Percentiles rank a stretch among this genome's conserved stretches.
phyloP scores from a whole-genome alignment of 2,113 vertebrate species.

The Pao palembangensis region DNA sequence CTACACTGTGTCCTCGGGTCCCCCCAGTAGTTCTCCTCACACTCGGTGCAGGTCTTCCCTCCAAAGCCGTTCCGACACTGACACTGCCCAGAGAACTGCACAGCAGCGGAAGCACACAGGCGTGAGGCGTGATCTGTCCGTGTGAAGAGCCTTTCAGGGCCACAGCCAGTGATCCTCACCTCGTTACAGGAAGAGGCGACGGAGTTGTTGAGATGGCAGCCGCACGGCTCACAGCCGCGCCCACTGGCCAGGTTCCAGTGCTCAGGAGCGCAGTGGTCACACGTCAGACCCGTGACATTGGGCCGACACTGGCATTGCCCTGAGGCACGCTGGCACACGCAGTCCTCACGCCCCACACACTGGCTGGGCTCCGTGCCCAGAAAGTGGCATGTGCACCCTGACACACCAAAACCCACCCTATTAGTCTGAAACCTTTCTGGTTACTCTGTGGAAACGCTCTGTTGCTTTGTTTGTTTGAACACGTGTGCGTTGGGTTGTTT shows the following conservation, averaged over 20 bases:
- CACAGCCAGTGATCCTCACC: constrained; percentile 59
- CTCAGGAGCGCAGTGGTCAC: constrained; percentile 87
- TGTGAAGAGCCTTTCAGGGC: not conserved
- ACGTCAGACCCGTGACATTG: constrained; percentile 83
- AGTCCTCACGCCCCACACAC: constrained; percentile 80
- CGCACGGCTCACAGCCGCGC: constrained; percentile 83
- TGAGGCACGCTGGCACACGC: constrained; percentile 80
- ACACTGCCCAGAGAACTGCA: constrained; percentile 91
- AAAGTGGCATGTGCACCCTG: constrained; percentile 90
- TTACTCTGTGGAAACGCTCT: no score
- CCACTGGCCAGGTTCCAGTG: constrained; percentile 91
- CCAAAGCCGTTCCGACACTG: constrained; percentile 91
- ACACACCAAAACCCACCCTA: not conserved
- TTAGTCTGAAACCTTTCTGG: no score
- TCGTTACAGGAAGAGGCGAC: constrained; percentile 86
- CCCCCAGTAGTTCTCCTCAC: constrained; percentile 94
- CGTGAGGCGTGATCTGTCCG: not conserved
- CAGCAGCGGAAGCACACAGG: not conserved
- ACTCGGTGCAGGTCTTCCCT: constrained; percentile 86
- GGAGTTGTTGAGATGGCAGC: constrained; percentile 84
- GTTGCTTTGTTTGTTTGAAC: no score
- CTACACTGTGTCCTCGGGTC: constrained; percentile 85
- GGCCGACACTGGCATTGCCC: constrained; percentile 92
- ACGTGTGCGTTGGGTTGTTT: no score
- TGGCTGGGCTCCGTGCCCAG: constrained; percentile 83